These are phyloP conservation scores for Drosophila sordidula DNA, from an alignment of 2,888 invertebrate genomes.

Conservation along the genomic window DNA sequence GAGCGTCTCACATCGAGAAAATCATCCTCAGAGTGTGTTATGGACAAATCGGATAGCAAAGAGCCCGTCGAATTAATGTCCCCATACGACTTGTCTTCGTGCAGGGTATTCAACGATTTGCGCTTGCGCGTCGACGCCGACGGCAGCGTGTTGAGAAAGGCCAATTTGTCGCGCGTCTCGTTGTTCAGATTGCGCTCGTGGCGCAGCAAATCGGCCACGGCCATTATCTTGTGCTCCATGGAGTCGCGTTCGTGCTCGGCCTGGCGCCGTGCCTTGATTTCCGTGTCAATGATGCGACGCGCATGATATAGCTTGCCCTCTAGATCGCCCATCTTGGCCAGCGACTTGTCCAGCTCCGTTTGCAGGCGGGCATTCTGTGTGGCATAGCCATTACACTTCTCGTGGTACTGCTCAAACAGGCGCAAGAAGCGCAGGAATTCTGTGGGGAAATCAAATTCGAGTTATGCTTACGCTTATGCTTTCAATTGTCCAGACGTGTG, in stretches of 20 bases:
- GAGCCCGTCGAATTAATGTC: slow-evolving; percentile 93
- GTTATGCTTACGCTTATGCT: slow-evolving; percentile 1
- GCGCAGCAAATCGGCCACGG: slow-evolving; percentile 90
- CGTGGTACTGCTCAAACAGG: slow-evolving; percentile 90
- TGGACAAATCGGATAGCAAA: slow-evolving; percentile 84
- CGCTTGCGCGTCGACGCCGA: slow-evolving; percentile 85
- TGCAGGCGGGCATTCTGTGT: slow-evolving; percentile 91
- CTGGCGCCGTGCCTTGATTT: slow-evolving; percentile 89
- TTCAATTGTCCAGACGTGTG: background rate
- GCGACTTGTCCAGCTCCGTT: slow-evolving; percentile 89
- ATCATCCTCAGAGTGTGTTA: slow-evolving; percentile 85
- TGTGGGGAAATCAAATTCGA: slow-evolving; percentile 72
- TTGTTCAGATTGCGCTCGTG: slow-evolving; percentile 91
- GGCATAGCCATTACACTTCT: slow-evolving; percentile 89
- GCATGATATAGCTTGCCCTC: slow-evolving; percentile 93
- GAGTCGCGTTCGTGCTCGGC: slow-evolving; percentile 90
- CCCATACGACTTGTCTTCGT: slow-evolving; percentile 85
- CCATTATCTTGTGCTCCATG: slow-evolving; percentile 90
- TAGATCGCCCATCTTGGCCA: slow-evolving; percentile 90
- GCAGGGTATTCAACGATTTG: slow-evolving; percentile 83
- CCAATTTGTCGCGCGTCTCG: slow-evolving; percentile 92
- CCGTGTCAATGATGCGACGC: slow-evolving; percentile 91
- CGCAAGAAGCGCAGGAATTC: slow-evolving; percentile 91
- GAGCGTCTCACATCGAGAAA: slow-evolving; percentile 82
- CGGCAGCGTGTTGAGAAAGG: slow-evolving; percentile 89